Percentiles rank a stretch among this genome's conserved stretches.
phyloP scores from a whole-genome alignment of 1,140 invertebrate genomes.

The Drosophila pectinifera region DNA sequence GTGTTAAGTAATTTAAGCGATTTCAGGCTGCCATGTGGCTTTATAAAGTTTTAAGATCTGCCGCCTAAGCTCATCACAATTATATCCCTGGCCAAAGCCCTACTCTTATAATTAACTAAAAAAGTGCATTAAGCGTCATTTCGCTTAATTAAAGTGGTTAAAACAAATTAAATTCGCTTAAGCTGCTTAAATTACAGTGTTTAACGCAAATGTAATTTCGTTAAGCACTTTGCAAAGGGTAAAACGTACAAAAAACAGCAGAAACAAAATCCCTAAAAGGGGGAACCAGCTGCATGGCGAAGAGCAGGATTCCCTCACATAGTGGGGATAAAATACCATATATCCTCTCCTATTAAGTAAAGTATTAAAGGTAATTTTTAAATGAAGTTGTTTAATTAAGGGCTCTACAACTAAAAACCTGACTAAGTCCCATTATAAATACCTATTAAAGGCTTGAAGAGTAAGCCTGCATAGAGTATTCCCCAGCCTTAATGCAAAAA shows the following conservation, averaged over 20 bases:
- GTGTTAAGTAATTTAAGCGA: slow-evolving; percentile 3
- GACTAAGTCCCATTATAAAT: background rate
- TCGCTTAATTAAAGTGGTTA: slow-evolving; percentile 70
- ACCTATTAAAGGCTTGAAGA: too few relatives aligned
- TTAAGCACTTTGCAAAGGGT: slow-evolving; percentile 33
- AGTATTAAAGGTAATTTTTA: background rate
- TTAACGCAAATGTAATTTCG: slow-evolving; percentile 75
- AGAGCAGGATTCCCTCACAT: background rate
- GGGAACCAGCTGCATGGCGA: slow-evolving; percentile 18
- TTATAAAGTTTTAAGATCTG: slow-evolving; percentile 9
- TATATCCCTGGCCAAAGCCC: background rate
- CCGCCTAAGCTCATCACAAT: slow-evolving; percentile 26
- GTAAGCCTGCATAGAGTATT: slow-evolving; percentile 1
- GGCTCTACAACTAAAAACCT: too few relatives aligned
- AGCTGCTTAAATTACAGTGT: slow-evolving; percentile 76
- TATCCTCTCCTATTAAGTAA: background rate
- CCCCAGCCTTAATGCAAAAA: background rate
- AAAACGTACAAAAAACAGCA: slow-evolving; percentile 20
- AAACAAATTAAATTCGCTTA: slow-evolving; percentile 71
- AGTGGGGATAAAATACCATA: background rate
- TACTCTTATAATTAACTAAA: slow-evolving; percentile 29
- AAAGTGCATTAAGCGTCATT: slow-evolving; percentile 65
- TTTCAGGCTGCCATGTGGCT: too few relatives aligned
- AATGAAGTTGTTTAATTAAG: too few relatives aligned
- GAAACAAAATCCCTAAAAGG: slow-evolving; percentile 19